phyloP scores from a whole-genome alignment of 2,797 vertebrate species.

The Nyctalus aviator region DNA sequence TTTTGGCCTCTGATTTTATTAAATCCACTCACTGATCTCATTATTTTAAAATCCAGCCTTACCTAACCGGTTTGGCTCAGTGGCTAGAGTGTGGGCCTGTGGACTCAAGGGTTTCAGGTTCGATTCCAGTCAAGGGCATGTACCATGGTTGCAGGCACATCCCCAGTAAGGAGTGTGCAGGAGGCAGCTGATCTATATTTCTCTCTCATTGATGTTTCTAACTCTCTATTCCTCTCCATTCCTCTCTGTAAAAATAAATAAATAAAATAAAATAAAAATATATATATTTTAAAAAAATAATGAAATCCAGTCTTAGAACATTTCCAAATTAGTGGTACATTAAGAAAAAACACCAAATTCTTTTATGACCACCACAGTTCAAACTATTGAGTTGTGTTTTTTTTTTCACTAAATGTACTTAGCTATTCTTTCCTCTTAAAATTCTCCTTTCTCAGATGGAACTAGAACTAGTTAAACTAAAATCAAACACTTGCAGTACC shows the following conservation, averaged over 20 bases:
- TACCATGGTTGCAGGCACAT: too few relatives aligned
- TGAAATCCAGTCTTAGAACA: background rate
- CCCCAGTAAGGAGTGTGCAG: too few relatives aligned
- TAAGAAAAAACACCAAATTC: background rate
- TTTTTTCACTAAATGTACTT: background rate
- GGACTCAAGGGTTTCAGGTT: too few relatives aligned
- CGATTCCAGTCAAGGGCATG: too few relatives aligned
- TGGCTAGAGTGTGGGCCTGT: too few relatives aligned
- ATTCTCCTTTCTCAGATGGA: background rate
- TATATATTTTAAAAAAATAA: too few relatives aligned
- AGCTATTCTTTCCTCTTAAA: background rate
- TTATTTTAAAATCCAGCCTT: background rate
- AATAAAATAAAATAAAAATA: too few relatives aligned
- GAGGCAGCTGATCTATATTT: too few relatives aligned
- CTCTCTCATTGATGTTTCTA: too few relatives aligned
- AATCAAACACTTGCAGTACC: constrained; percentile 43
- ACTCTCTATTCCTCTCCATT: too few relatives aligned
- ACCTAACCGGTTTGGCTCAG: too few relatives aligned
- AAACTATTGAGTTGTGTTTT: background rate
- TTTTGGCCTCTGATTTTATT: background rate
- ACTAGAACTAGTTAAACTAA: background rate
- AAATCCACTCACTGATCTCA: background rate
- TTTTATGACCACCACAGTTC: background rate
- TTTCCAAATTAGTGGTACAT: background rate
- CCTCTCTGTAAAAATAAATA: too few relatives aligned